Evolutionary conservation across 2,797 vertebrate genomes (phyloP), one percentile per base, ranked within the genome.

Genomic region (Myotis pilosus): DNA sequence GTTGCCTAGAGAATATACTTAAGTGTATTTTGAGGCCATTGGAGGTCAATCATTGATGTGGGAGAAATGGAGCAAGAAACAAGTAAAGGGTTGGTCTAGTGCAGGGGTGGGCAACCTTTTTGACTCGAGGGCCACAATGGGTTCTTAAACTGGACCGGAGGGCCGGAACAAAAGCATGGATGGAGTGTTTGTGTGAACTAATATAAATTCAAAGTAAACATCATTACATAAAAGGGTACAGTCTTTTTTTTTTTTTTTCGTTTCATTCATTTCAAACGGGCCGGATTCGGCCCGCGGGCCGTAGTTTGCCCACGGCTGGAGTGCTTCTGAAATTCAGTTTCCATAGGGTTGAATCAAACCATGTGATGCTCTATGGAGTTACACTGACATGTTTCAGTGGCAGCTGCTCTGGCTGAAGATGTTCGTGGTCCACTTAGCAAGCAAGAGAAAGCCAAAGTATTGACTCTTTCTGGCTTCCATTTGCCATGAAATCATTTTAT

Each of bases 401-500:
- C 60, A 38, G 64, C 20, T 22, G 11, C 60, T 75, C 22, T 95
- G 30, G 19, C 15, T 64, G 10, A 87, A 13, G 49, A 2, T 22
- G 28, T 51, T 94, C 9, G 2, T 57, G 83, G 86, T 91, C 72
- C 79, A n/a, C 44, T 85, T 83, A 85, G 38, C 78, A 62, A 92
- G 68, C 12, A 44, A 68, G 74, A 8, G 82, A 53, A 60, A 91
- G 64, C 19, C 28, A 30, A 57, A 33, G 62, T 83, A 19, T 68
- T 89, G 91, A 94, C 44, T 51, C 16, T 92, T 74, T 51, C 55
- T 92, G 91, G 38, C 49, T 92, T 69, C 72, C 71, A 4, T 85
- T 57, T 86, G 55, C 93, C 82, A 11, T 84, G 62, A 92, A 92
- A 89, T 92, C 22, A 64, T 95, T 94, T 94, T 55, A 84, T 81